Base-by-base conservation (phyloP, 2,113 vertebrate species). In the Sphaerodactylus townsendi region DNA sequence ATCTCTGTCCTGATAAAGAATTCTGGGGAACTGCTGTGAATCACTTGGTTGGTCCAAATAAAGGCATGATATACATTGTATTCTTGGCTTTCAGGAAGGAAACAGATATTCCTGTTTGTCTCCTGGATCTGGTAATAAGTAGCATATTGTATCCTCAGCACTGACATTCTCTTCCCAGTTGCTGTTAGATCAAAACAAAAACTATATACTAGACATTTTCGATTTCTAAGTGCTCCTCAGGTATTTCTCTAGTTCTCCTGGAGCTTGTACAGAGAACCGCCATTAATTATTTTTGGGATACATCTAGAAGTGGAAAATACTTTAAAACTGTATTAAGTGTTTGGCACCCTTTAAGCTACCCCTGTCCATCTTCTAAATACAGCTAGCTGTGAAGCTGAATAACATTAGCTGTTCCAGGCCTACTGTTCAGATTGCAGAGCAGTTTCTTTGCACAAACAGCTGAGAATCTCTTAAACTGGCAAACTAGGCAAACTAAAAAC, bases 401-500 rank as follows among this genome's bases (percentile, higher is more conserved):
- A 33, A 41, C n/a, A 2, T 30, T 0, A 0, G 39, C 77, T 74
- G 21, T 0, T 15, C 13, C 65, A 72, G 71, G 14, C 69, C 17
- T 1, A 1, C 76, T 78, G 48, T 15, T 79, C 68, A 71, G 64
- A 64, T 14, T 62, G 75, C n/a, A 44, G 69, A 46, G 56, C 25
- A 53, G 35, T 56, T 78, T 65, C 17, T 78, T 25, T 50, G 65
- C 19, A 53, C 25, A 62, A 35, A 76, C 23, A 30, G 2, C 35
- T 13, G 10, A 30, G 33, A 77, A 77, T 13, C 56, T 62, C 56
- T 6, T 3, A 82, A 62, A 14, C 13, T 79, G 41, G 59, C 41
- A 48, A 78, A 73, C 0, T 0, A 83, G n/a, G n/a, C n/a, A n/a
- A n/a, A n/a, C n/a, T n/a, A n/a, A n/a, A 21, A 77, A 59, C 5